A percentile compares a stretch with the other conserved stretches of the same genome.
phyloP scores from a whole-genome alignment of 37 sponge, comb jelly and placozoan species.

The Aplysina aerophoba region DNA sequence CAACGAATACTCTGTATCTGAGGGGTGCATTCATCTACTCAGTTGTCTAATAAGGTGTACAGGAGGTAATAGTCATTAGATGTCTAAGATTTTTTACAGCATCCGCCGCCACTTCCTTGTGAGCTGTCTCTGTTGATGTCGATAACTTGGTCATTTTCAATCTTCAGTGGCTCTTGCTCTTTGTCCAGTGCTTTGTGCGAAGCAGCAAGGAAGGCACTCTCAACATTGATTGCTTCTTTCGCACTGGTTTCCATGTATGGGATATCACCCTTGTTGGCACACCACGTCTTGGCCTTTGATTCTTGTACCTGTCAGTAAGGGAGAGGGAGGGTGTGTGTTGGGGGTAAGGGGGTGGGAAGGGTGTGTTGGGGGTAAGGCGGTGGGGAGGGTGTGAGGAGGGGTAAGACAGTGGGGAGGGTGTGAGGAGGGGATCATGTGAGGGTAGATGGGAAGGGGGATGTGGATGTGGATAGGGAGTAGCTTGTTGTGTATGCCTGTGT shows the following conservation, averaged over 20 bases:
- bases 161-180: slow-evolving; percentile 75
- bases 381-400: too few species aligned
- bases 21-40: slow-evolving; percentile 1
- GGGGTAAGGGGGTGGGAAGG: not conserved
- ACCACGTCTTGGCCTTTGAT: slow-evolving; percentile 95
- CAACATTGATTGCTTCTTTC: slow-evolving; percentile 98
- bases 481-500: not conserved
- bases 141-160: slow-evolving; percentile 71
- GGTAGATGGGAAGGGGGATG: not conserved
- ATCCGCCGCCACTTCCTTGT: slow-evolving; percentile 40
- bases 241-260: slow-evolving; percentile 99
- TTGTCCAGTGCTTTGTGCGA: slow-evolving; percentile 92
- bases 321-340: not conserved
- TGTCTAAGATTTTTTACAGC: slow-evolving; percentile 43
- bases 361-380: not conserved
- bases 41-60: not conserved
- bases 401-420: not conserved
- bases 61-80: not conserved
- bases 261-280: slow-evolving; percentile 96
- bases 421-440: too few species aligned
- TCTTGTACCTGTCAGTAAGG: slow-evolving; percentile 70
- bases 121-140: slow-evolving; percentile 46
- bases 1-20: not conserved
- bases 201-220: slow-evolving; percentile 95
- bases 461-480: not conserved